phyloP scores from a whole-genome alignment of 2,797 vertebrate species.

The Lacerta agilis region DNA sequence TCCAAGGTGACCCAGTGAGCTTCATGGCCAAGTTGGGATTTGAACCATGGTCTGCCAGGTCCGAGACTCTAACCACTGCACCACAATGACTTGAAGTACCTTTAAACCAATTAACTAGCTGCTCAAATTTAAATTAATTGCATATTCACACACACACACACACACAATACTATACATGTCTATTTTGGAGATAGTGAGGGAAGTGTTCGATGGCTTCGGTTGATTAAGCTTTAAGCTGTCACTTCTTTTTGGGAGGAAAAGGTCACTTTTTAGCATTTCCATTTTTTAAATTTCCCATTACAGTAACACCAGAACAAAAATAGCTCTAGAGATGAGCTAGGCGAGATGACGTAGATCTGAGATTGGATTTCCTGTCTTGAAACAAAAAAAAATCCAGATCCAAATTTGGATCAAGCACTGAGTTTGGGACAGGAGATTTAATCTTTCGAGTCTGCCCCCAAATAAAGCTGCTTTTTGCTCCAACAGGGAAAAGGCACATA shows the following conservation, averaged over 20 bases:
- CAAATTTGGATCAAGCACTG: not conserved
- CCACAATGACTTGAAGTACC: too few relatives aligned
- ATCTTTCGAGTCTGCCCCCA: not conserved
- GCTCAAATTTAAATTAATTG: not conserved
- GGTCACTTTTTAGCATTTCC: not conserved
- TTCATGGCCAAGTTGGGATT: too few relatives aligned
- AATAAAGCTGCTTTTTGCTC: not conserved
- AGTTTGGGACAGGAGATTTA: not conserved
- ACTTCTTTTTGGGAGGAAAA: not conserved
- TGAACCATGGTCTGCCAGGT: too few relatives aligned
- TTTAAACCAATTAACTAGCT: not conserved
- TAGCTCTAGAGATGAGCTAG: not conserved
- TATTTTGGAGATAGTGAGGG: not conserved
- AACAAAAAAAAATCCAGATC: not conserved
- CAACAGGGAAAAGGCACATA: not conserved
- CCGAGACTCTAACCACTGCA: too few relatives aligned
- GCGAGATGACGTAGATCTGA: not conserved
- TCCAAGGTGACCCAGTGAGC: too few relatives aligned
- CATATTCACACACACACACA: not conserved
- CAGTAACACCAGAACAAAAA: not conserved
- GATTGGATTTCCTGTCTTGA: not conserved
- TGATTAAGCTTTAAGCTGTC: not conserved
- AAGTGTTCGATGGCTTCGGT: not conserved
- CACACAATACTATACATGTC: too few relatives aligned
- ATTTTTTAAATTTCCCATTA: not conserved